Evolutionary conservation across 1,140 invertebrate genomes (phyloP), one percentile per base, ranked within the genome.

Genomic region (Drosophila obscura): DNA sequence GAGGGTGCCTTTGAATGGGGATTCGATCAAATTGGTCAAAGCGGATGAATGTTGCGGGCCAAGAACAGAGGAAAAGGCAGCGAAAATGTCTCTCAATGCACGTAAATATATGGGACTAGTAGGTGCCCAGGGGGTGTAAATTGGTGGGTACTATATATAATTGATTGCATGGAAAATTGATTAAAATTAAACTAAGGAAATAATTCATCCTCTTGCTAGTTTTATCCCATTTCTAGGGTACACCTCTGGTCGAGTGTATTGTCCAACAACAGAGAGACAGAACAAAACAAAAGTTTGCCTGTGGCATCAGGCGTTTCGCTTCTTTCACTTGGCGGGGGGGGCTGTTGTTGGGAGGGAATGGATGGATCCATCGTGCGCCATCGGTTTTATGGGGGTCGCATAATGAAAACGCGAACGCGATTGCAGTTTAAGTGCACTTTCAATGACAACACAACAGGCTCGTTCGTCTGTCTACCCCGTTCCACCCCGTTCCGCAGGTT

Each of bases 371-470:
- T 13, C 11, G 11, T 39, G 0, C 11, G 0, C 11, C 35, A 13
- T 19, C 35, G 44, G 53, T 87, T 88, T 88, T 88, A 88, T 82
- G 83, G 58, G 58, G 48, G 46, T 66, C 49, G 59, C 78, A 58
- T 87, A 87, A 87, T 87, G 83, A 87, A 87, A 75, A 72, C 67
- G 82, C 69, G 69, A 79, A 79, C 82, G 73, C 60, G 50, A 82
- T 87, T 88, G 78, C 74, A 87, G 83, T 88, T 87, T 67, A 88
- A 82, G 78, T 88, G 82, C 83, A 88, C 78, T 87, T 85, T 75
- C 74, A 78, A 87, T 81, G 64, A 75, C 72, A 69, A 49, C 46
- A 39, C 35, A 39, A 39, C 15, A 51, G 46, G 26, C 52, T 57
- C 46, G 41, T 1, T 19, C 19, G 19, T 19, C 19, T 19, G 19